Base-by-base conservation (phyloP, 2,888 invertebrate species). In the Heliconius sara region DNA sequence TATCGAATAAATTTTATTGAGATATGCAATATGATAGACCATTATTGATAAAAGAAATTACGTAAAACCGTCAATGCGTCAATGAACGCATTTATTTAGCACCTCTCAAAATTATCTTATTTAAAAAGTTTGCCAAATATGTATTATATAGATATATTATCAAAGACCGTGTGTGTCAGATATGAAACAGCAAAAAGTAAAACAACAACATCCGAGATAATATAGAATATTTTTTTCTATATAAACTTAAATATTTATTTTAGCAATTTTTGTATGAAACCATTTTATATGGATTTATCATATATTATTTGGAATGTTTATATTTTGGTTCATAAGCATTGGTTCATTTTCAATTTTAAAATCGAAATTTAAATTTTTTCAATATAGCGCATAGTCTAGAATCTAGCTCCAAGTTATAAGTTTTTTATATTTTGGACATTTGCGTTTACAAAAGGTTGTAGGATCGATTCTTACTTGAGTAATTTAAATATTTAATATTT, bases 11-110 rank as follows among this genome's bases (percentile, higher is more conserved):
- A 5, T 39, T 39, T 68, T 12, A 43, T 68, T 12, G 27, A 39
- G 25, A 13, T 68, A 43, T 39, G n/a, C 12, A 13, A 68, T 25
- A 68, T 39, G n/a, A 30, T n/a, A 68, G 39, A 39, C 13, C 13
- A 39, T 43, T 39, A n/a, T 68, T 68, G 70, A 70, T 70, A 70
- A 60, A 70, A 47, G 43, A 70, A 70, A 25, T 70, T 70, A 70
- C 16, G 70, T 70, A 70, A 70, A 25, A 43, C 19, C 5, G 70
- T 25, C n/a, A n/a, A n/a, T n/a, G n/a, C n/a, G n/a, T 25, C 16
- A 70, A 25, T 70, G 25, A 43, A 43, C 70, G 43, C 9, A 7
- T 19, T 25, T n/a, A 22, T 12, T 6, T 70, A n/a, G 65, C 65
- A 43, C 7, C 43, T 70, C 7, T 25, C 9, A 25, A 43, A 43